Conservation (phyloP, 2,888 invertebrate genomes). For the Aphidius colemani region DNA sequence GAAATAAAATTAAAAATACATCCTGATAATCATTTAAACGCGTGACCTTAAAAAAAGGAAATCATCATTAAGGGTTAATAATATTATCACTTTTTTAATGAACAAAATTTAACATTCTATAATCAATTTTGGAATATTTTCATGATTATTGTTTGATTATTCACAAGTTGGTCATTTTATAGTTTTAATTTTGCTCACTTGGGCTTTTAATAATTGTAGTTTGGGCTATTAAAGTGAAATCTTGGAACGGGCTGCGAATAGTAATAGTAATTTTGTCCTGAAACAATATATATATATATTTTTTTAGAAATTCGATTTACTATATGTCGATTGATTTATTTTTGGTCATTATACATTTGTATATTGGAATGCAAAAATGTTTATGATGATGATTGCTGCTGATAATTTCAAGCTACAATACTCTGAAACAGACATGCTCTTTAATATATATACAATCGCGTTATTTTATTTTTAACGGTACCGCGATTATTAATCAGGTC, state of each 20-base stretch:
- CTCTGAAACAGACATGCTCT: too few relatives aligned
- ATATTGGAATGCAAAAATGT: too few relatives aligned
- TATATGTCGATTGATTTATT: too few relatives aligned
- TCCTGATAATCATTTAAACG: neutral
- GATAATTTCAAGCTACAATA: too few relatives aligned
- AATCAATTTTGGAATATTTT: neutral
- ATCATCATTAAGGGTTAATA: constrained; percentile 13
- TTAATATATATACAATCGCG: too few relatives aligned
- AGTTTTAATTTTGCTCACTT: constrained; percentile 49
- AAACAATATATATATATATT: constrained; percentile 41
- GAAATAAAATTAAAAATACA: neutral
- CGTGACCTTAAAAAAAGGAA: too few relatives aligned
- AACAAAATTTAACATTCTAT: neutral
- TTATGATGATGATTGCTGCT: too few relatives aligned
- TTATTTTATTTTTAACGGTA: too few relatives aligned
- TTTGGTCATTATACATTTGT: too few relatives aligned
- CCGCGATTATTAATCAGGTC: too few relatives aligned
- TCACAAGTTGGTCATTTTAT: constrained; percentile 20
- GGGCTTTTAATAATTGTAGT: constrained; percentile 57
- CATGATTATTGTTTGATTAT: constrained; percentile 31
- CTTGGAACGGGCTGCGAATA: constrained; percentile 59
- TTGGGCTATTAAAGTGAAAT: constrained; percentile 58
- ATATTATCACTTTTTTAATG: too few relatives aligned
- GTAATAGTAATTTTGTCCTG: constrained; percentile 58
- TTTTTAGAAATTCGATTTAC: constrained; percentile 5